Base-by-base conservation (phyloP, 2,113 vertebrate species). In the Reinhardtius hippoglossoides region DNA sequence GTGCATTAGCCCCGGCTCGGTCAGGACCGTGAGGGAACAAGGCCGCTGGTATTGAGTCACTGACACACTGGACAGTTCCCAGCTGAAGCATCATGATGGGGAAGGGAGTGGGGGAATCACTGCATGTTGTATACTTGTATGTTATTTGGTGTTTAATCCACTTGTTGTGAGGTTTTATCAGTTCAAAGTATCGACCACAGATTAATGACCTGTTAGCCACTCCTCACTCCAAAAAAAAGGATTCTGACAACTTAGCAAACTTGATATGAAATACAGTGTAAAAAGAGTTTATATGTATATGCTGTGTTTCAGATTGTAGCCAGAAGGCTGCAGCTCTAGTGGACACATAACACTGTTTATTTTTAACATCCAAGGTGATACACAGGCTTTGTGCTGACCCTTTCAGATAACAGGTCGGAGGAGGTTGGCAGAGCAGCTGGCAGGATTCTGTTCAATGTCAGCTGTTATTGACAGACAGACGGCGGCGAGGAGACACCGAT, bases 41-140 rank as follows among this genome's bases (percentile, higher is more conserved):
- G 85, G 86, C 74, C 82, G 20, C 76, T 65, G 71, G 76, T 84
- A 61, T 73, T 92, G 89, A 92, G 89, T 92, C 90, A 92, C 86
- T 83, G 91, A 87, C 89, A 84, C 81, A 63, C 76, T 81, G 81
- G 91, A 91, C 88, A 84, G 69, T 74, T 76, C 79, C 77, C 76
- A 64, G 50, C 83, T 81, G 80, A 60, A 46, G 75, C 73, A 58
- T 52, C 69, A 76, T 26, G 71, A 81, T 52, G 67, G 52, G 73
- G 66, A 27, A n/a, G 44, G 66, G 56, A 52, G 65, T 5, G 42
- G 81, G 67, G 59, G 62, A 54, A 50, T 58, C 54, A 14, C 42
- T 67, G 58, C 48, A 64, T 70, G 74, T 44, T 80, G 78, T 85
- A 70, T 58, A 1, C 37, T 54, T 23, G 8, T 44, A 12, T 13